Conservation (phyloP, 2,888 invertebrate species). For the Halictus ligatus region DNA sequence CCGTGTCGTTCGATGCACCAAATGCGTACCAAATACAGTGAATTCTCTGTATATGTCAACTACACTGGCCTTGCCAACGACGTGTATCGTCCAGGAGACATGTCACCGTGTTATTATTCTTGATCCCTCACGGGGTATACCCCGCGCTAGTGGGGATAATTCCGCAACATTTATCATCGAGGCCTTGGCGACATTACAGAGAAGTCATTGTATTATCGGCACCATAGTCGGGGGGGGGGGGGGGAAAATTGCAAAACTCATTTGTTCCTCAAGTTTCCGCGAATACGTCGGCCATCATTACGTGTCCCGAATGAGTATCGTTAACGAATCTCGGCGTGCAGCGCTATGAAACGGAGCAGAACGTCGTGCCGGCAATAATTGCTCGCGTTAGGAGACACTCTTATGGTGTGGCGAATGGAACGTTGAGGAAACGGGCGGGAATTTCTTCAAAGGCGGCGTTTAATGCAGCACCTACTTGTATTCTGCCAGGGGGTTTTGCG, state of each 20-base stretch:
- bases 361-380: conserved; percentile 25
- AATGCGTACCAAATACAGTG: too few species aligned
- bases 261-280: background rate
- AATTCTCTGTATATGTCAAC: too few species aligned
- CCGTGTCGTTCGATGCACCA: too few species aligned
- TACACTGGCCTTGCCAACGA: too few species aligned
- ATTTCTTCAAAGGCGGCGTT: conserved; percentile 39
- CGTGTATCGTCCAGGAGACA: too few species aligned
- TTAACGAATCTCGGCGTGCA: conserved; percentile 9
- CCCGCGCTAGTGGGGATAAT: too few species aligned
- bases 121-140: too few species aligned
- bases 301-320: background rate
- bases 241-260: background rate
- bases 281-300: background rate
- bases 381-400: conserved; percentile 33
- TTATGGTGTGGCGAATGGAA: conserved; percentile 10
- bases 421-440: conserved; percentile 26
- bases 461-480: conserved; percentile 65
- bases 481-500: conserved; percentile 63
- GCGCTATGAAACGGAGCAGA: background rate
- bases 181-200: too few species aligned
- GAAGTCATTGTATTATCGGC: too few species aligned
- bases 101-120: too few species aligned
- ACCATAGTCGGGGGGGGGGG: too few species aligned
- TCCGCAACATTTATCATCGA: too few species aligned